Evolutionary conservation across 2,888 invertebrate species (phyloP).

Genomic region (Agapostemon virescens): DNA sequence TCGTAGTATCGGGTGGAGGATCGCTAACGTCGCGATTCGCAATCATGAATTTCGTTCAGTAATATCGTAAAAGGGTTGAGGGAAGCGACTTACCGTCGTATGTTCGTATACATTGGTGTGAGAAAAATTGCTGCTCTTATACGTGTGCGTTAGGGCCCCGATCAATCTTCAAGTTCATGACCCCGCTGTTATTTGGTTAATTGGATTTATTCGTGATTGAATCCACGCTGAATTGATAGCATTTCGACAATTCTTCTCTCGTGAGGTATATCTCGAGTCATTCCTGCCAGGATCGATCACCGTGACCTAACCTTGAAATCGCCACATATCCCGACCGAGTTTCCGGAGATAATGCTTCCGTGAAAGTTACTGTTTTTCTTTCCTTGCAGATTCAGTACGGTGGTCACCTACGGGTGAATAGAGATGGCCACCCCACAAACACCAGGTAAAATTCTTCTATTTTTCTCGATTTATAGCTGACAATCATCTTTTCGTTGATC

Average conservation of each 20-base stretch:
- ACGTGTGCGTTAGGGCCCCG: slow-evolving; percentile 58
- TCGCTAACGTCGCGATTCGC: slow-evolving; percentile 28
- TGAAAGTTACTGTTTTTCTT: slow-evolving; percentile 27
- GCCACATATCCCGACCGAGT: slow-evolving; percentile 29
- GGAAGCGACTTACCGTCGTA: slow-evolving; percentile 36
- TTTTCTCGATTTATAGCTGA: background rate
- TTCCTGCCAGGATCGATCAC: slow-evolving; percentile 56
- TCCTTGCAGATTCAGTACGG: slow-evolving; percentile 54
- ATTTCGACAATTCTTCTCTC: slow-evolving; percentile 52
- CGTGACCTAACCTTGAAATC: slow-evolving; percentile 69
- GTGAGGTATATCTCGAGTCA: slow-evolving; percentile 56
- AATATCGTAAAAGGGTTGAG: slow-evolving; percentile 31
- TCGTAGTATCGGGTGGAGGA: slow-evolving; percentile 28
- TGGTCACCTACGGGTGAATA: slow-evolving; percentile 57
- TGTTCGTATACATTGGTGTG: slow-evolving; percentile 36
- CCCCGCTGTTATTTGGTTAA: slow-evolving; percentile 60
- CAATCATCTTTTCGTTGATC: slow-evolving; percentile 21
- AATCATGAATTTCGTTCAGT: slow-evolving; percentile 57
- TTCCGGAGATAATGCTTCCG: slow-evolving; percentile 22
- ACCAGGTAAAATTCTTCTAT: slow-evolving; percentile 62
- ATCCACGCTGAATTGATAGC: slow-evolving; percentile 60
- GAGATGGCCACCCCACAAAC: slow-evolving; percentile 71
- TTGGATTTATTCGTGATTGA: slow-evolving; percentile 61
- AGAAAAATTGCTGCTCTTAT: slow-evolving; percentile 47
- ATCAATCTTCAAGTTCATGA: slow-evolving; percentile 68